Percentiles rank a stretch among this genome's conserved stretches.
Evolutionary conservation across 2,113 vertebrate genomes (phyloP).

Genomic region (Smithornis capensis): DNA sequence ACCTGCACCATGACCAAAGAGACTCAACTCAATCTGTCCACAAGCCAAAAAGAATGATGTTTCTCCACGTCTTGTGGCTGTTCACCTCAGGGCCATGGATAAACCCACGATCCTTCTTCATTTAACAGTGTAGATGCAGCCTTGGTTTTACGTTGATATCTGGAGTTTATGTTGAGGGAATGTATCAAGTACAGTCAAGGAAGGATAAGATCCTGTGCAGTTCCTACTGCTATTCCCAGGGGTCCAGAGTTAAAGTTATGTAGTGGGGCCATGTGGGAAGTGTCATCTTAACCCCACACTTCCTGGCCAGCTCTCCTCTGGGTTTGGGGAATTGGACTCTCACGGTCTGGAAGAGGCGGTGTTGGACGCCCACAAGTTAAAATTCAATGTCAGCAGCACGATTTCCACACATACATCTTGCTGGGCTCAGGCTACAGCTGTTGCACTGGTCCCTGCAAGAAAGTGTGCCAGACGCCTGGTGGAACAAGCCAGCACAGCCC

Average conservation of each 20-base stretch:
- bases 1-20: neutral
- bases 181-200: slow-evolving; percentile 10
- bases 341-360: neutral
- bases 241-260: neutral
- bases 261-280: slow-evolving; percentile 26
- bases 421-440: neutral
- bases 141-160: neutral
- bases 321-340: slow-evolving; percentile 19
- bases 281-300: slow-evolving; percentile 10
- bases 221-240: slow-evolving; percentile 22
- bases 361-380: neutral
- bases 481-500: neutral
- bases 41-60: neutral
- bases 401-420: neutral
- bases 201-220: slow-evolving; percentile 12
- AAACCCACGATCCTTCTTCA: neutral
- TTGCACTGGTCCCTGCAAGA: neutral
- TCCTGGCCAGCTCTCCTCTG: neutral
- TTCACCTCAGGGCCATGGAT: neutral
- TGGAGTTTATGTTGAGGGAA: slow-evolving; percentile 17
- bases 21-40: neutral
- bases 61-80: neutral
- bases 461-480: neutral
- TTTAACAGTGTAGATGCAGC: rapidly evolving
- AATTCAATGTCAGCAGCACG: neutral